phyloP scores from a whole-genome alignment of 2,797 vertebrate species.

The Garrulus glandarius region DNA sequence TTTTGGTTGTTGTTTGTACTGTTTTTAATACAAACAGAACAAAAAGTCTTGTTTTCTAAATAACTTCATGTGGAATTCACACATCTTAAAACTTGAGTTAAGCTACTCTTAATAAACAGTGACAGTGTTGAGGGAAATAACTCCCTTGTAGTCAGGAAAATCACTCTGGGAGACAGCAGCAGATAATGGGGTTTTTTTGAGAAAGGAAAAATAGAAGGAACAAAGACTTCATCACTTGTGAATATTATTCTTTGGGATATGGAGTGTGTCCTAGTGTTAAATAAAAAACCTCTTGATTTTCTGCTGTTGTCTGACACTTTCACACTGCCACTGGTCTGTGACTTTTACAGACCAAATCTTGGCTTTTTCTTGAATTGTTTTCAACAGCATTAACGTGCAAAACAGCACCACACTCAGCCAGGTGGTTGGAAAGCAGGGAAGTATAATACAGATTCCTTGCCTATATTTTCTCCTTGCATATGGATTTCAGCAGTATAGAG shows the following conservation, averaged over 20 bases:
- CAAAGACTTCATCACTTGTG: neutral
- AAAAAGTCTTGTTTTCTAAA: neutral
- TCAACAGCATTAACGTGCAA: neutral
- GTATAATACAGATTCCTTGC: neutral
- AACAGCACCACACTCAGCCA: neutral
- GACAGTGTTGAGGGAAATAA: neutral
- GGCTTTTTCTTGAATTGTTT: neutral
- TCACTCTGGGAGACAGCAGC: neutral
- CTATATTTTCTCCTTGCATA: neutral
- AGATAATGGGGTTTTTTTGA: neutral
- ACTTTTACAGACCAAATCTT: neutral
- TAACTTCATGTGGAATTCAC: neutral
- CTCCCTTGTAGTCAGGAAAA: neutral
- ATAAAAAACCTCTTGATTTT: neutral
- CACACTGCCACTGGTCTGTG: neutral
- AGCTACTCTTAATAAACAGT: neutral
- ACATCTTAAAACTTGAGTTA: neutral
- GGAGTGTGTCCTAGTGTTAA: neutral
- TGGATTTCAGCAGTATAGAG: neutral
- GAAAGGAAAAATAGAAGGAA: neutral
- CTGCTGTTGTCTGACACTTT: neutral
- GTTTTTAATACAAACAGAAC: neutral
- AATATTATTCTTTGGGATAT: neutral
- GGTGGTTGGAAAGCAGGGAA: neutral
- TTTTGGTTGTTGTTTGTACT: neutral